Base-by-base conservation (phyloP, 1,140 invertebrate genomes). In the Copidosoma floridanum region DNA sequence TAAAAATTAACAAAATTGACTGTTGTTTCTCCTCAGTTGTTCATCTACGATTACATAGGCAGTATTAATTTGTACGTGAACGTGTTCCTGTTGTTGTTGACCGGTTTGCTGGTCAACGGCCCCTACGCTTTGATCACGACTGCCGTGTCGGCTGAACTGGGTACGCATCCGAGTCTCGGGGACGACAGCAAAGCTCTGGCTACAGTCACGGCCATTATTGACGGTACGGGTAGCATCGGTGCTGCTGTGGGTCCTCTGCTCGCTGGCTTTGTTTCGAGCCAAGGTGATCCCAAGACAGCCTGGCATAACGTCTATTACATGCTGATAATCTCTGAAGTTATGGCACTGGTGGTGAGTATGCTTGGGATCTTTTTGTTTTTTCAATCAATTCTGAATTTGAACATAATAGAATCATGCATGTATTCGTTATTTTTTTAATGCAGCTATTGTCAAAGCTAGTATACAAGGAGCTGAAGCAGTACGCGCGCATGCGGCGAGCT, bases 111-210 rank as follows among this genome's bases (percentile, higher is more conserved):
- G 37, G 94, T 98, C 0, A 98, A 98, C 79, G 95, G 94, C 2
- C 95, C 95, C 1, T 98, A 98, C 78, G 92, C 94, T 21, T 81
- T 98, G 18, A 98, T 98, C 70, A 98, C 95, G 12, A 98, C 96
- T 7, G 94, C 94, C 1, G 94, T 98, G 41, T 95, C 94, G 48
- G 93, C 95, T 11, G 95, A 98, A 75, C 80, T 98, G 1, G 95
- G 94, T 64, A 92, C 92, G 1, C 94, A 97, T 82, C 84, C 87
- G 57, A 90, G 87, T 61, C 81, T 98, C 38, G 84, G 88, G 53
- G 90, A 90, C 1, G 94, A 94, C 81, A 81, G 92, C 0, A 93
- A 91, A 78, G 95, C 95, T 11, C 76, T 98, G 43, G 94, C 95
- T 3, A 98, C 95, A 1, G 95, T 98, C 1, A 95, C 95, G 12